Percentiles rank a stretch among this genome's conserved stretches.
Evolutionary conservation across 1,140 invertebrate species (phyloP).

Genomic region (Bombus vancouverensis): DNA sequence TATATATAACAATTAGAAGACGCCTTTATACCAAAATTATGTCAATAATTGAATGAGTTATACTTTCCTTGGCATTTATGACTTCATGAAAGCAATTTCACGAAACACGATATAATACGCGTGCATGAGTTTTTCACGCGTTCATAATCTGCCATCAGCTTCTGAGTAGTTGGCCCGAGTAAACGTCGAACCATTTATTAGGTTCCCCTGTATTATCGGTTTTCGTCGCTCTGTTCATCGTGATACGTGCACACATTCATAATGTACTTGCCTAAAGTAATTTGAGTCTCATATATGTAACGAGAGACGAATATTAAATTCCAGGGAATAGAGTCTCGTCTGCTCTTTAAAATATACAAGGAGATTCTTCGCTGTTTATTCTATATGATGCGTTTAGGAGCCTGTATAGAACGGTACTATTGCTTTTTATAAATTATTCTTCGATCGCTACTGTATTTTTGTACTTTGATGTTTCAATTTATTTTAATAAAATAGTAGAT

Average conservation of each 20-base stretch:
- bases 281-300: background rate
- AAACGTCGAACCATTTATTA: constrained; percentile 18
- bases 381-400: background rate
- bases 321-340: background rate
- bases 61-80: background rate
- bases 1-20: background rate
- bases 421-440: background rate
- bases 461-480: background rate
- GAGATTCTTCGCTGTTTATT: background rate
- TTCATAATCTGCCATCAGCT: background rate
- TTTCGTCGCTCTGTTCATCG: constrained; percentile 3
- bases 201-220: constrained; percentile 11
- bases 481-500: background rate
- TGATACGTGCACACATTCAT: too few species aligned
- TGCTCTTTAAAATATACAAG: background rate
- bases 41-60: background rate
- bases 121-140: background rate
- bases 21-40: background rate
- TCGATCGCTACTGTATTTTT: background rate
- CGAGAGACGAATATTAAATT: background rate
- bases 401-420: too few species aligned
- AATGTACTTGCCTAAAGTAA: background rate
- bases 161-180: background rate
- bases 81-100: background rate
- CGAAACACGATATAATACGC: background rate